These are phyloP conservation scores for Listrodromus nycthemerus DNA, from an alignment of 2,888 invertebrate genomes.

Conservation along the genomic window DNA sequence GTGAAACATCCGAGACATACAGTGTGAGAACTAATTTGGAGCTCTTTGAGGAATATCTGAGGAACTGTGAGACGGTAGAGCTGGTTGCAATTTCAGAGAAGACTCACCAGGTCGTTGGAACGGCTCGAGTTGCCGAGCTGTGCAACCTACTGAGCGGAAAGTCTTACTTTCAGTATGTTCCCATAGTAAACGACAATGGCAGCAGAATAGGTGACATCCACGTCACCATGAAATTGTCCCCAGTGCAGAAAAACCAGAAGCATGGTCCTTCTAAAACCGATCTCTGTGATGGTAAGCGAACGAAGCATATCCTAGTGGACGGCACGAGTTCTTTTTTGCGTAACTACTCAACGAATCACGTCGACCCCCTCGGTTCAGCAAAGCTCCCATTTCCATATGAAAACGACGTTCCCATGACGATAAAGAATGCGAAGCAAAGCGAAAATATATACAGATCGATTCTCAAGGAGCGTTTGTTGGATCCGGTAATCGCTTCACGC, in stretches of 20 bases:
- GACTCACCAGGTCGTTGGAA: conserved; percentile 76
- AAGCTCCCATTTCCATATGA: conserved; percentile 46
- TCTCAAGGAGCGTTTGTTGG: conserved; percentile 71
- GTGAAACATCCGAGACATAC: conserved; percentile 76
- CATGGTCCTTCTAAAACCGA: conserved; percentile 44
- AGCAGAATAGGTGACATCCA: conserved; percentile 80
- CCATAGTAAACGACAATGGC: conserved; percentile 77
- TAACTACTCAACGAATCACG: not conserved
- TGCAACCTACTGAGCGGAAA: conserved; percentile 75
- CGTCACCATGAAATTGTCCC: conserved; percentile 76
- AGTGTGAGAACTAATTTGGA: conserved; percentile 79
- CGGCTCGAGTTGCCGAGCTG: conserved; percentile 76
- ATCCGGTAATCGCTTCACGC: conserved; percentile 62
- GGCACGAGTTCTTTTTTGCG: not conserved
- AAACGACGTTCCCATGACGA: conserved; percentile 54
- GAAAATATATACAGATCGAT: conserved; percentile 75
- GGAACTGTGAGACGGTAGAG: conserved; percentile 80
- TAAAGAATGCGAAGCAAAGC: conserved; percentile 64
- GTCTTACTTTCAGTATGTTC: conserved; percentile 77
- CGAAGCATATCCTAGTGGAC: conserved; percentile 6
- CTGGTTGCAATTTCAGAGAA: conserved; percentile 77
- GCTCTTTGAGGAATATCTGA: conserved; percentile 81
- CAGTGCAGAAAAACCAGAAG: conserved; percentile 52
- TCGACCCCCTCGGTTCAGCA: not conserved
- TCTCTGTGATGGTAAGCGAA: not conserved